A percentile compares a stretch with the other conserved stretches of the same genome.
These are phyloP conservation scores for Xenopus borealis DNA, from an alignment of 2,113 vertebrate species.

Conservation along the genomic window DNA sequence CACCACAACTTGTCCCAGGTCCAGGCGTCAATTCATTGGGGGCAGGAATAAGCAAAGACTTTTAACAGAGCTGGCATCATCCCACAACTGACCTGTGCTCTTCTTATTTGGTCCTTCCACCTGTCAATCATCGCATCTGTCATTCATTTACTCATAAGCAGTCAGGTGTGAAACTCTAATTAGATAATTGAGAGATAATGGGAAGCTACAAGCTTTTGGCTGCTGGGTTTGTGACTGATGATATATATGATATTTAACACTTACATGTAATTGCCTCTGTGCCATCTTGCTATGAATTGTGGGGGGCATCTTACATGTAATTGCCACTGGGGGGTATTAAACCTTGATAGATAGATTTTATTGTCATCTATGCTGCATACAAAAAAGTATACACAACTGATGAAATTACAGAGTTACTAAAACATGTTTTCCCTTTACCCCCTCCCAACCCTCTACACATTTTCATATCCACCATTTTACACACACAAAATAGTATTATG, in stretches of 20 bases:
- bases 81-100: slow-evolving; percentile 60
- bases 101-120: slow-evolving; percentile 69
- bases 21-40: slow-evolving; percentile 80
- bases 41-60: slow-evolving; percentile 70
- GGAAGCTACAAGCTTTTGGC: slow-evolving; percentile 28
- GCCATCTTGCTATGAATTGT: too few relatives aligned
- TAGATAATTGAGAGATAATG: slow-evolving; percentile 47
- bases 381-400: too few relatives aligned
- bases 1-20: slow-evolving; percentile 60
- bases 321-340: too few relatives aligned
- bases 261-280: too few relatives aligned
- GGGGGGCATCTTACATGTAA: too few relatives aligned
- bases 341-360: too few relatives aligned
- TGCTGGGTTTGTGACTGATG: slow-evolving; percentile 3
- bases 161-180: slow-evolving; percentile 57
- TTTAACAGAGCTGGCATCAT: slow-evolving; percentile 82
- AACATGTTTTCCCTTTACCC: too few relatives aligned
- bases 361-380: too few relatives aligned
- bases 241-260: slow-evolving; percentile 9
- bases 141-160: slow-evolving; percentile 55
- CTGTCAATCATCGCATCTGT: slow-evolving; percentile 79
- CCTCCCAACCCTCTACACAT: too few relatives aligned
- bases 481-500: too few relatives aligned
- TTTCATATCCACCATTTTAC: too few relatives aligned
- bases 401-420: too few relatives aligned